Base-by-base conservation (phyloP, 2,888 invertebrate species). In the Rhamphomyia laevipes region DNA sequence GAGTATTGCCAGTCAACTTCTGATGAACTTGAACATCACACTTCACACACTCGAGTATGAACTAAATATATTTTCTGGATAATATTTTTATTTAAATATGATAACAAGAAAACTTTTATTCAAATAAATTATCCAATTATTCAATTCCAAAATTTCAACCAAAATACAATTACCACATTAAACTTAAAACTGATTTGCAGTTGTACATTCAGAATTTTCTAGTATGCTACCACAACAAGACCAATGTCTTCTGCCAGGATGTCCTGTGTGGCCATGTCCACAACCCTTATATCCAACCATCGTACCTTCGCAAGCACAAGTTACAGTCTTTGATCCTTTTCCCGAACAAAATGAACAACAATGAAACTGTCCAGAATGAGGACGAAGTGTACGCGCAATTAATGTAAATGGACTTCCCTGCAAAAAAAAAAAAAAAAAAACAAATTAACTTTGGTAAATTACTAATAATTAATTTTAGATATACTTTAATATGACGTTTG, bases 331-430 rank as follows among this genome's bases (percentile, higher is more conserved):
- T 54, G 74, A 78, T 3, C 87, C 86, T 11, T 82, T 82, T 53
- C 84, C 84, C 1, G 88, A 87, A 62, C 87, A 88, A 68, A 86
- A 87, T 23, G 83, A 77, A 63, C 87, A 88, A 62, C 87, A 88
- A 66, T 87, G 87, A 72, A 76, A 87, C 57, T 80, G 77, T 0
- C 87, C 88, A 44, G 72, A 73, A 65, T 87, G 87, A 1, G 78
- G 75, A 45, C 77, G 73, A 37, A 77, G 69, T 5, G 77, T 76
- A n/a, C 81, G 75, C 1, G 80, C 82, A 23, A 74, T 72, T 47
- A 84, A 76, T 2, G 75, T 72, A 63, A 80, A 82, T 7, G 85
- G 85, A 62, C 81, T 83, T 46, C 80, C 82, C 82, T 83, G 65
- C 37, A 63, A 62, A 51, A 16, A 30, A 9, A 21, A 17, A n/a